Evolutionary conservation across 2,888 invertebrate species (phyloP), one percentile per base, ranked within the genome.

Genomic region (Acrocyrtus sp.): DNA sequence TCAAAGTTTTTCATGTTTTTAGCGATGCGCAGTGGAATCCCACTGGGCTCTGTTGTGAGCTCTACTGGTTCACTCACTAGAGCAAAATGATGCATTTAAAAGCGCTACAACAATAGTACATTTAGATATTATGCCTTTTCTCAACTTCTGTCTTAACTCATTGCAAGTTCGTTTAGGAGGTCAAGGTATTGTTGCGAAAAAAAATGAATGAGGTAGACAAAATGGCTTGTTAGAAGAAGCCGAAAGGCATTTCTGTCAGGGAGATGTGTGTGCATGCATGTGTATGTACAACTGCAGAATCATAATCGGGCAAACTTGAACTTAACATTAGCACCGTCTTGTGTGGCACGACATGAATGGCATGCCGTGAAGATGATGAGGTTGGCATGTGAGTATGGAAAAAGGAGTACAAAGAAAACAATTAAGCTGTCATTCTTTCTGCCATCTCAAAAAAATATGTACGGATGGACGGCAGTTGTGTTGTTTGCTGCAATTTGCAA

Each of bases 391-490:
- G 34, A 34, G 34, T 34, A 34, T 34, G 6, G 34, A 34, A 34
- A n/a, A 34, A 34, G 34, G 34, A 34, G 34, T 34, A 34, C 34
- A 34, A 24, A 41, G 61, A 48, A 61, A 61, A 48, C 61, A 61
- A 61, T 61, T 61, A 61, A 61, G 50, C 34, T 61, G 61, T 61
- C 61, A 61, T 47, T 34, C 47, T 60, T 34, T 34, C 34, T 12
- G 34, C 34, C 34, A 34, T 5, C 12, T 5, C 34, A 34, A 12
- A 34, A n/a, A 34, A 34, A 34, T 34, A 12, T 8, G 6, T 34
- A 34, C 34, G 34, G 34, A 34, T 34, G 34, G 34, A 5, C 12
- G 5, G 34, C 5, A 8, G 34, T 12, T 34, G 34, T 12, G 5
- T 8, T 12, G 5, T 12, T 12, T 34, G 34, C 34, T 34, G 34